Evolutionary conservation across 1,140 invertebrate species (phyloP).

Genomic region (Macrotrachela quadricornifera): DNA sequence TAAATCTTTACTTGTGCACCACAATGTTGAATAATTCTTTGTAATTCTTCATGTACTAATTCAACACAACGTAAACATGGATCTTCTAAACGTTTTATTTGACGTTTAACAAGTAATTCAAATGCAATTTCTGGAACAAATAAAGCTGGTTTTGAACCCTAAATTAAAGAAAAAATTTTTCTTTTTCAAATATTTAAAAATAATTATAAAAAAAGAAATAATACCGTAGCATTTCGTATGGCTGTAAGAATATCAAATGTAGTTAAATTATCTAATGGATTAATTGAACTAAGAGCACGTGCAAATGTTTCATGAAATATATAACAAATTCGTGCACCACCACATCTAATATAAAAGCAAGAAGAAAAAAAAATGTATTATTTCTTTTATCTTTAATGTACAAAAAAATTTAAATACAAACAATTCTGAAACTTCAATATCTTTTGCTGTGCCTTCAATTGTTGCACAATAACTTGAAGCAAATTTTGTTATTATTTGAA

Average conservation of each 20-base stretch:
- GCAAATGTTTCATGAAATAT: conserved; percentile 98
- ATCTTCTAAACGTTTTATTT: conserved; percentile 81
- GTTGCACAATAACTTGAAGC: conserved; percentile 90
- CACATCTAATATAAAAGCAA: conserved; percentile 40
- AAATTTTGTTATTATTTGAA: conserved; percentile 98
- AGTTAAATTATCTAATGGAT: conserved; percentile 70
- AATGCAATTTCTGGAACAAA: conserved; percentile 80
- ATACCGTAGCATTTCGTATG: conserved; percentile 76
- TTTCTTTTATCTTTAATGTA: not conserved
- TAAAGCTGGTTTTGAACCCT: conserved; percentile 73
- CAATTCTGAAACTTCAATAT: conserved; percentile 91
- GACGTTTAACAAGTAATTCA: conserved; percentile 80
- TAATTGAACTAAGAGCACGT: conserved; percentile 65
- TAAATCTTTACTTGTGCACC: conserved; percentile 41
- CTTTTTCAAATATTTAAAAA: no score
- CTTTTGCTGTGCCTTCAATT: conserved; percentile 81
- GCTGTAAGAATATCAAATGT: conserved; percentile 89
- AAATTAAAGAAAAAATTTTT: conserved; percentile 1
- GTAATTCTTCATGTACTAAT: conserved; percentile 96
- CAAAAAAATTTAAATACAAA: conserved; percentile 18
- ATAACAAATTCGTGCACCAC: conserved; percentile 91
- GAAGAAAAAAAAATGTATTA: not conserved
- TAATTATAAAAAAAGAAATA: no score
- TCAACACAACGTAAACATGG: conserved; percentile 87
- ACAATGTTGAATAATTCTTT: conserved; percentile 90